phyloP scores from a whole-genome alignment of 2,797 vertebrate species.

The Capromys pilorides region DNA sequence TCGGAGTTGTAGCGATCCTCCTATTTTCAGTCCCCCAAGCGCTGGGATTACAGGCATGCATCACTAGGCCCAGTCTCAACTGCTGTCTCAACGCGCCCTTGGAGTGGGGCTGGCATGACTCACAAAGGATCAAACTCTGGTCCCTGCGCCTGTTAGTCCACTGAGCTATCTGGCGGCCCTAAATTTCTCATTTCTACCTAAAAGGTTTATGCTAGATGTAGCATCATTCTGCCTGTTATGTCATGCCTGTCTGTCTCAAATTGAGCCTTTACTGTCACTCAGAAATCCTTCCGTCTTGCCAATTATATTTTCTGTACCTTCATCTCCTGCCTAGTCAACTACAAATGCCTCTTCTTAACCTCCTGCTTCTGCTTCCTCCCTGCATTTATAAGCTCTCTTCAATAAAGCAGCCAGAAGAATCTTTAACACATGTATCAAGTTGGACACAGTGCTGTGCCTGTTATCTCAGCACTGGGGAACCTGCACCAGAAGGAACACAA shows the following conservation, averaged over 20 bases:
- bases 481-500: not conserved
- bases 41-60: no score
- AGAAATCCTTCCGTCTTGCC: not conserved
- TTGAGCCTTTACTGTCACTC: not conserved
- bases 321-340: not conserved
- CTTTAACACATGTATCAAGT: not conserved
- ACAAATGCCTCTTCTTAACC: not conserved
- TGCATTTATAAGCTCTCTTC: not conserved
- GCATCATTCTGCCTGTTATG: not conserved
- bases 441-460: not conserved
- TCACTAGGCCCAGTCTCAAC: no score
- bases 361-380: not conserved
- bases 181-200: constrained; percentile 1
- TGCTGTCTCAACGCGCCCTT: no score
- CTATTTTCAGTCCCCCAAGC: no score
- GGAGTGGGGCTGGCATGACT: no score
- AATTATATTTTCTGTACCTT: not conserved
- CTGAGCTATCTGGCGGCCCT: no score
- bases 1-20: no score
- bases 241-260: not conserved
- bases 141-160: no score
- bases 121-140: no score
- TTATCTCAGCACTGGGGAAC: not conserved
- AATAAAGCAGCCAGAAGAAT: not conserved
- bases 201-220: not conserved